Conservation (phyloP, 2,888 invertebrate genomes). For the Phengaris alcon region DNA sequence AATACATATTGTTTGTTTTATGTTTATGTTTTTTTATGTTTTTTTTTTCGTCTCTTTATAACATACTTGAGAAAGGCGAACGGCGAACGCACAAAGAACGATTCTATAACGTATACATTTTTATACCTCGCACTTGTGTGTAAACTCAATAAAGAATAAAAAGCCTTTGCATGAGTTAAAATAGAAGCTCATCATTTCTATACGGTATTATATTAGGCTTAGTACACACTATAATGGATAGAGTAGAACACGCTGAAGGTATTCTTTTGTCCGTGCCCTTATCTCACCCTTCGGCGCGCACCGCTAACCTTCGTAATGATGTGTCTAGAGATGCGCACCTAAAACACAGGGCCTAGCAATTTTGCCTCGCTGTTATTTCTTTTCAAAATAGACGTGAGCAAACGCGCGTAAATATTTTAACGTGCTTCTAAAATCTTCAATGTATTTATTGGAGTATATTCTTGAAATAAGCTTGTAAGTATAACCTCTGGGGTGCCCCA, state of each 20-base stretch:
- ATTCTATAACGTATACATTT: neutral
- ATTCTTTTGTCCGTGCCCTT: conserved; percentile 42
- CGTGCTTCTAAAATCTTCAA: neutral
- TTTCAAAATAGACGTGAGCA: conserved; percentile 44
- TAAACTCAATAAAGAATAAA: conserved; percentile 31
- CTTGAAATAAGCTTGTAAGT: no score
- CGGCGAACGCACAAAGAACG: neutral
- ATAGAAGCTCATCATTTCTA: conserved; percentile 43
- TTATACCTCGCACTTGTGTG: neutral
- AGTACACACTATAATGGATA: conserved; percentile 39
- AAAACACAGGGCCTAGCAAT: conserved; percentile 49
- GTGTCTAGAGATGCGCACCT: conserved; percentile 68
- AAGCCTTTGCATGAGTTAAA: conserved; percentile 43
- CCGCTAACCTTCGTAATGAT: conserved; percentile 67
- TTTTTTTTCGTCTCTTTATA: neutral
- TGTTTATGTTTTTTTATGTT: neutral
- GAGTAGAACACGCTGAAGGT: conserved; percentile 34
- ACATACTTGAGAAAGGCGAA: neutral
- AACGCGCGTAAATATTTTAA: conserved; percentile 9
- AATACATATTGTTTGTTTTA: neutral
- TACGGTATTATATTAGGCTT: conserved; percentile 43
- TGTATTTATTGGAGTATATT: no score
- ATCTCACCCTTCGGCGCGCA: conserved; percentile 45
- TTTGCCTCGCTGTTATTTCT: conserved; percentile 51
- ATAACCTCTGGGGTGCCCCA: no score